A percentile compares a stretch with the other conserved stretches of the same genome.
Conservation (phyloP, 1,140 invertebrate genomes). For the Cydia pomonella region DNA sequence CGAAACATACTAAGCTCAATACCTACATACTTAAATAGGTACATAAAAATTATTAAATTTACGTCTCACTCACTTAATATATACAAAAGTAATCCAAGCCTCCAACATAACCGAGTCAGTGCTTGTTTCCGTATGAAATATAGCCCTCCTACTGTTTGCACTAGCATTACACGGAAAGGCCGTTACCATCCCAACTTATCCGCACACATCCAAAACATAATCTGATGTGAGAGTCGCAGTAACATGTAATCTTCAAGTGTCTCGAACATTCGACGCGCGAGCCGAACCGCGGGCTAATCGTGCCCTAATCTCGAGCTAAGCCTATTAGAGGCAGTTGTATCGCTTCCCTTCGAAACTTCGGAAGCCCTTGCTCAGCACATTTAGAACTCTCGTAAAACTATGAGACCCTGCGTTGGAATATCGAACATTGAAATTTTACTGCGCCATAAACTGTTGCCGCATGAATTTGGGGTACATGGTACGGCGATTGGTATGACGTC, state of each 20-base stretch:
- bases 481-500: slow-evolving; percentile 31
- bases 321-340: slow-evolving; percentile 78
- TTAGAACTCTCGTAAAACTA: slow-evolving; percentile 70
- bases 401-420: slow-evolving; percentile 49
- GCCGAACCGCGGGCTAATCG: slow-evolving; percentile 69
- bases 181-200: slow-evolving; percentile 24
- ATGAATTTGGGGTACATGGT: slow-evolving; percentile 47
- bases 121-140: slow-evolving; percentile 14
- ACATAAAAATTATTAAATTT: neutral
- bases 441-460: slow-evolving; percentile 56
- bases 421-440: slow-evolving; percentile 71
- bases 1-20: neutral
- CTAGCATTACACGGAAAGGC: slow-evolving; percentile 37
- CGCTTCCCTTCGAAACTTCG: slow-evolving; percentile 78
- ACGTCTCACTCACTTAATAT: neutral
- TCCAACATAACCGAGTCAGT: neutral
- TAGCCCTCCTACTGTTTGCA: slow-evolving; percentile 30
- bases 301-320: slow-evolving; percentile 76
- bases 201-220: slow-evolving; percentile 50
- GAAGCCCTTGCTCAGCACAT: slow-evolving; percentile 69
- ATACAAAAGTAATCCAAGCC: neutral
- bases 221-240: slow-evolving; percentile 59
- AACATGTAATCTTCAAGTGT: slow-evolving; percentile 66
- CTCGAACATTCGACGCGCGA: slow-evolving; percentile 56
- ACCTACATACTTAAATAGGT: neutral